Evolutionary conservation across 2,888 invertebrate genomes (phyloP).

Genomic region (Aleiodes leptofemur): DNA sequence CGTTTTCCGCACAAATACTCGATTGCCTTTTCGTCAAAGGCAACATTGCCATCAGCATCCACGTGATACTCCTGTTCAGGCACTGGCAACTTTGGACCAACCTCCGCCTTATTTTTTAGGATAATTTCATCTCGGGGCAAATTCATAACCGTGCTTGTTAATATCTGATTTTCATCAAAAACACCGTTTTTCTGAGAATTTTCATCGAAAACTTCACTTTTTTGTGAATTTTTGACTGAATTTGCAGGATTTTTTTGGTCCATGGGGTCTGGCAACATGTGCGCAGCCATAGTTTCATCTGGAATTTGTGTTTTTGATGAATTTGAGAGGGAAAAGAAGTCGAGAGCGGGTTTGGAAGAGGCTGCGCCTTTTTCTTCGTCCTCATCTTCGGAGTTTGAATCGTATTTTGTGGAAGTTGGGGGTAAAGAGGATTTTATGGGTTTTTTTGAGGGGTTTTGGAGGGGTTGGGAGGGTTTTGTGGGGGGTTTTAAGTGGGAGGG

Average conservation of each 20-base stretch:
- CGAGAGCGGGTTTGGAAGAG: conserved; percentile 52
- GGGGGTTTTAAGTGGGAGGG: conserved; percentile 50
- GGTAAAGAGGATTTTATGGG: conserved; percentile 43
- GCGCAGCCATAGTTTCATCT: conserved; percentile 48
- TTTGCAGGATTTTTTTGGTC: background rate
- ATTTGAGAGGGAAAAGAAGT: conserved; percentile 70
- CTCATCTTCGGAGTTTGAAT: conserved; percentile 71
- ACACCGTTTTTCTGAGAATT: too few relatives aligned
- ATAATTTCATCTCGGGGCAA: conserved; percentile 76
- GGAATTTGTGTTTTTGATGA: conserved; percentile 46
- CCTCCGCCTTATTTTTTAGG: conserved; percentile 73
- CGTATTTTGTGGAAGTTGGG: conserved; percentile 60
- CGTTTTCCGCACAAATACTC: conserved; percentile 72
- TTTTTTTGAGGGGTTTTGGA: conserved; percentile 45
- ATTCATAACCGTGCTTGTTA: conserved; percentile 77
- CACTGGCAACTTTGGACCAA: conserved; percentile 72
- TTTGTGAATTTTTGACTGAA: background rate
- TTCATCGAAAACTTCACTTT: too few relatives aligned
- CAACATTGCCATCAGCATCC: conserved; percentile 70
- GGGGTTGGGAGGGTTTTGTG: conserved; percentile 64
- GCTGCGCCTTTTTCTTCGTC: conserved; percentile 55
- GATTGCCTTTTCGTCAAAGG: conserved; percentile 72
- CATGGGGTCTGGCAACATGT: conserved; percentile 43
- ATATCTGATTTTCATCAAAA: conserved; percentile 49
- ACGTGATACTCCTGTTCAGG: conserved; percentile 74